Evolutionary conservation across 2,113 vertebrate genomes (phyloP), one percentile per base, ranked within the genome.

Genomic region (Seriola quinqueradiata): DNA sequence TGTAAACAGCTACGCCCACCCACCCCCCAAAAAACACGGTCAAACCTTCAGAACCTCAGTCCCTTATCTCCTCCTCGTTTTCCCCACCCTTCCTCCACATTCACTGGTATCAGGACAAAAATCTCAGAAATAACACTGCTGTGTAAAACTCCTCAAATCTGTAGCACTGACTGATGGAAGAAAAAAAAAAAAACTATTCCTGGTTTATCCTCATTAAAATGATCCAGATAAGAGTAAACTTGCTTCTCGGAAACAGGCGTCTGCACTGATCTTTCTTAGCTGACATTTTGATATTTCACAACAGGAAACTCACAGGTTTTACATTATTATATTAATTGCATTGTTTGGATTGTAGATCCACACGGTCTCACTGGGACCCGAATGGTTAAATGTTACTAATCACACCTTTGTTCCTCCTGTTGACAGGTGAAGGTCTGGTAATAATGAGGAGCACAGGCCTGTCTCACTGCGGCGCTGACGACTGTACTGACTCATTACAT

Each of bases 51-150:
- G 69, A 48, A 52, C 74, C 63, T 23, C 48, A 36, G 61, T 28
- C 34, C 21, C 88, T 92, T 92, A 92, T 91, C 89, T 89, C 54
- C 34, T 4, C 55, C 86, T 25, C 57, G 8, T 61, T 21, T 67
- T 70, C 74, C 34, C 57, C 79, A 84, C 76, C 77, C 81, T 91
- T 93, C 91, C 92, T 89, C 77, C 57, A 48, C 63, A 77, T 67
- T 86, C 61, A 69, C 52, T 52, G n/a, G 0, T 88, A 90, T 91
- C 92, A 75, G 66, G 40, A 34, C 12, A 60, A 12, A 70, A n/a
- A 85, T 91, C 82, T 88, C 32, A 71, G 86, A 77, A 85, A 50
- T 11, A 88, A 85, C 80, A 79, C 1, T 23, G 10, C n/a, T 71
- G 44, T 57, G 67, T 72, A 40, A 73, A 73, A 52, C 16, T 34